A percentile compares a stretch with the other conserved stretches of the same genome.
phyloP scores from a whole-genome alignment of 2,888 invertebrate genomes.

The Conus canariensis region DNA sequence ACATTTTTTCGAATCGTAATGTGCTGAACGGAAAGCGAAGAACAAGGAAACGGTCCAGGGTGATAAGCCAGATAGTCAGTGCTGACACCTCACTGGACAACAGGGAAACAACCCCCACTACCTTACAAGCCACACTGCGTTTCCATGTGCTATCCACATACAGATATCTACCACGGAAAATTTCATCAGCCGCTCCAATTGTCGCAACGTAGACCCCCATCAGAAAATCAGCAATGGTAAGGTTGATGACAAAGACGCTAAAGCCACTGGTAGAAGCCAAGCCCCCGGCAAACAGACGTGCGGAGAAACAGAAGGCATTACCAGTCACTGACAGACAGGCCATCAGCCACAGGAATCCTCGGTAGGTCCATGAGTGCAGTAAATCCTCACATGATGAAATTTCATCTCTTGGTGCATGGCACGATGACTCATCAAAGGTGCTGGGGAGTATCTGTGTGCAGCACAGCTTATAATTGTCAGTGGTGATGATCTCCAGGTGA shows the following conservation, averaged over 20 bases:
- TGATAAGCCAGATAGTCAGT: too few relatives aligned
- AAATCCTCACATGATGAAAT: constrained; percentile 10
- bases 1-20: not conserved
- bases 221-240: constrained; percentile 3
- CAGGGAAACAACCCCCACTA: not conserved
- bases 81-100: too few relatives aligned
- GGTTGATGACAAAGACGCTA: not conserved
- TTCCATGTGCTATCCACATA: not conserved
- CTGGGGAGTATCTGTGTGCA: not conserved
- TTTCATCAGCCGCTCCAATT: not conserved
- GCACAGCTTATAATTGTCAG: not conserved
- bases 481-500: not conserved
- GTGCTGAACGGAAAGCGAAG: not conserved
- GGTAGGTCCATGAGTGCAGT: not conserved
- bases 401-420: not conserved
- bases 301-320: not conserved
- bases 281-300: not conserved
- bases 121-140: not conserved
- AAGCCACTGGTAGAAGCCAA: not conserved
- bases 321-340: too few relatives aligned
- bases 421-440: not conserved
- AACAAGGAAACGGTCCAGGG: too few relatives aligned
- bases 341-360: not conserved
- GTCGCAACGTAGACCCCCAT: not conserved
- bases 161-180: not conserved